A percentile compares a stretch with the other conserved stretches of the same genome.
Evolutionary conservation across 2,113 vertebrate genomes (phyloP).

Genomic region (Campylomormyrus tamandua): DNA sequence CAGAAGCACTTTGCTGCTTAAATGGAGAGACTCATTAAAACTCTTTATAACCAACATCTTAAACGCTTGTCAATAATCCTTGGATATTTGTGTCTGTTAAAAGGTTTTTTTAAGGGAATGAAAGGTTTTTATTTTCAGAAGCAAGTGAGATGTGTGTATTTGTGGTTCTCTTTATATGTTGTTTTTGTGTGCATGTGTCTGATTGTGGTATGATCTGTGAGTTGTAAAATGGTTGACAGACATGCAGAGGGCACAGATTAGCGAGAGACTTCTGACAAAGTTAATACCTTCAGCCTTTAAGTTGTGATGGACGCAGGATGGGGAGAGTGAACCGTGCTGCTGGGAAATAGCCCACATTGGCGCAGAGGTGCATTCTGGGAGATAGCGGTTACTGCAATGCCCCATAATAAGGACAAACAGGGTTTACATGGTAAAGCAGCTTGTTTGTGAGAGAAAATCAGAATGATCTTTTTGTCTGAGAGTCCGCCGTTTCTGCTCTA

Average conservation of each 20-base stretch:
- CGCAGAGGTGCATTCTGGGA: neutral
- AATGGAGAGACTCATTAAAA: neutral
- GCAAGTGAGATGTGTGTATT: neutral
- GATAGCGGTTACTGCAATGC: neutral
- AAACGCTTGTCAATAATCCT: slow-evolving; percentile 39
- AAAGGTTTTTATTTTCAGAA: slow-evolving; percentile 45
- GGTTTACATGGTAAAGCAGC: neutral
- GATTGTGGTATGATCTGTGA: neutral
- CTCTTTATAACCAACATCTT: slow-evolving; percentile 13
- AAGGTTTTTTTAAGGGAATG: slow-evolving; percentile 46
- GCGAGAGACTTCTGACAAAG: slow-evolving; percentile 41
- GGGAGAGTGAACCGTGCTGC: neutral
- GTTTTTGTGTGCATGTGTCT: slow-evolving; percentile 7
- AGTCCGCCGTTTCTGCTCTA: neutral
- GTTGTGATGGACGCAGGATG: neutral
- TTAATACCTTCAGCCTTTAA: slow-evolving; percentile 31
- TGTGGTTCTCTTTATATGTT: neutral
- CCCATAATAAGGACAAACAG: neutral
- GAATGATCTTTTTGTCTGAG: neutral
- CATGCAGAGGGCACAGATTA: neutral
- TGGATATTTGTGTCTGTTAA: slow-evolving; percentile 40
- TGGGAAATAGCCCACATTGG: neutral
- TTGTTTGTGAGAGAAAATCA: neutral
- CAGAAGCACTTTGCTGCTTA: slow-evolving; percentile 22
- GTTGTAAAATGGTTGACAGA: neutral